A percentile compares a stretch with the other conserved stretches of the same genome.
Evolutionary conservation across 2,797 vertebrate species (phyloP).

Genomic region (Manis javanica): DNA sequence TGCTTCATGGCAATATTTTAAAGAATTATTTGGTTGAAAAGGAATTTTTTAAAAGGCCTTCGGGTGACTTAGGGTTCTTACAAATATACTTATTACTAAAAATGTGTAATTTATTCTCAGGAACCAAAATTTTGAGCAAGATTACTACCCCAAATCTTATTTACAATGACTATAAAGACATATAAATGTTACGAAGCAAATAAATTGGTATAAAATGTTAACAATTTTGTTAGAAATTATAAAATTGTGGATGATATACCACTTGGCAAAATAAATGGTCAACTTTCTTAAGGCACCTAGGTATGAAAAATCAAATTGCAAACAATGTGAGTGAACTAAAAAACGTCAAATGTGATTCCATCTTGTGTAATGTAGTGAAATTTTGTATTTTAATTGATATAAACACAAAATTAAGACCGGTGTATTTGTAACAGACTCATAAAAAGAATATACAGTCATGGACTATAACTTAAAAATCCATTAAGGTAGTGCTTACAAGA

Average conservation of each 20-base stretch:
- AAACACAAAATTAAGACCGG: conserved; percentile 8
- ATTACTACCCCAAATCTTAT: neutral
- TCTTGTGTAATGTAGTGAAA: neutral
- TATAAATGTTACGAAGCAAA: neutral
- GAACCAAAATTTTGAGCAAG: conserved; percentile 7
- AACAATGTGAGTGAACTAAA: conserved; percentile 2
- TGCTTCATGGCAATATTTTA: neutral
- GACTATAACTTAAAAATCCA: neutral
- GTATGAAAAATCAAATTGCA: neutral
- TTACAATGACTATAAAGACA: neutral
- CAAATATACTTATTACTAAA: neutral
- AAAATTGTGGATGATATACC: neutral
- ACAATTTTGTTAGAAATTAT: neutral
- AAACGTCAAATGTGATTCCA: neutral
- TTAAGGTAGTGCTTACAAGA: neutral
- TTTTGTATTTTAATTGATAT: neutral
- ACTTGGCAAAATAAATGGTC: neutral
- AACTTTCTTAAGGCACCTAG: neutral
- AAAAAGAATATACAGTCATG: neutral
- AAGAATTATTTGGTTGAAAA: neutral
- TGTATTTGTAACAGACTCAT: neutral
- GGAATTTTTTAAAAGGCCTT: conserved; percentile 1
- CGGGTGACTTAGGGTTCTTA: neutral
- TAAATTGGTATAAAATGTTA: neutral
- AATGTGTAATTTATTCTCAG: neutral